Conservation (phyloP, 1,140 invertebrate genomes). For the Venturia canescens region DNA sequence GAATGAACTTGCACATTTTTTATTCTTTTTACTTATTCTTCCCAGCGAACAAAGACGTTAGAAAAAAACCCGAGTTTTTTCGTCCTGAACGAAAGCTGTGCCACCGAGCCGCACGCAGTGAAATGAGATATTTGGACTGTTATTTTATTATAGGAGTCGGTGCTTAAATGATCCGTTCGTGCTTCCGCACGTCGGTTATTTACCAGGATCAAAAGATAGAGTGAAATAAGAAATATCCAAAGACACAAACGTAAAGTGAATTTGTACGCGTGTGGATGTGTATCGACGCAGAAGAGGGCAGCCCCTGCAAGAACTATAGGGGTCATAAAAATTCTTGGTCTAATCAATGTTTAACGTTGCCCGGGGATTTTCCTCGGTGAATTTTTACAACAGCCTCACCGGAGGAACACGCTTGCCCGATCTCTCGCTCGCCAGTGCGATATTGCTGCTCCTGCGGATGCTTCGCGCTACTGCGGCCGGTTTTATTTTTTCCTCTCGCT, state of each 20-base stretch:
- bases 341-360: constrained; percentile 69
- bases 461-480: constrained; percentile 9
- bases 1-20: no score
- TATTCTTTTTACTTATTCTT: no score
- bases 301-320: constrained; percentile 34
- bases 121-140: no score
- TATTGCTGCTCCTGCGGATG: constrained; percentile 42
- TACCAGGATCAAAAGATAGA: constrained; percentile 16
- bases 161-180: no score
- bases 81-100: no score
- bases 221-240: not conserved
- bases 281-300: constrained; percentile 6
- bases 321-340: constrained; percentile 71
- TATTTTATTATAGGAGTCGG: no score
- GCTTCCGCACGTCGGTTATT: no score
- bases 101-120: no score
- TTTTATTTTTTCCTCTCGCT: constrained; percentile 20
- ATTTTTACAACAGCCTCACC: constrained; percentile 60
- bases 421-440: not conserved
- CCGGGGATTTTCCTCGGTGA: constrained; percentile 52
- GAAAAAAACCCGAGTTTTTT: no score
- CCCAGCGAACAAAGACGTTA: no score
- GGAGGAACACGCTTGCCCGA: constrained; percentile 52
- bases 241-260: not conserved
- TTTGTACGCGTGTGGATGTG: constrained; percentile 5